Conservation (phyloP, 2,888 invertebrate species). For the Drosophila anomalata region DNA sequence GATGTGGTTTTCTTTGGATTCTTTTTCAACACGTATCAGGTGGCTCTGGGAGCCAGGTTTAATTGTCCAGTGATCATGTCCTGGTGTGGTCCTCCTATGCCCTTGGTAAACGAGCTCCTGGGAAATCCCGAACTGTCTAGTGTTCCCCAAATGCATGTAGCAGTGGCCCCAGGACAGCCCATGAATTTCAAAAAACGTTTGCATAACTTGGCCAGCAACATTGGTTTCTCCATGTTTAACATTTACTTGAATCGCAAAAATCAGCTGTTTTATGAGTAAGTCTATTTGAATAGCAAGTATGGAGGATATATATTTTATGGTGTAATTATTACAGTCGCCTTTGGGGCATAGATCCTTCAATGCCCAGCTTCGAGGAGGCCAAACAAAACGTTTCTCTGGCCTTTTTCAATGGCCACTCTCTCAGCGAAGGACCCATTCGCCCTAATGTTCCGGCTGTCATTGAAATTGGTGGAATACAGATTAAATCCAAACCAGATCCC, state of each 20-base stretch:
- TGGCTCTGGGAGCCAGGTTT: slow-evolving; percentile 77
- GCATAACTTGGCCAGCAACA: not conserved
- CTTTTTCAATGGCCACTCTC: slow-evolving; percentile 73
- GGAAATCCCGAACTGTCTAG: slow-evolving; percentile 68
- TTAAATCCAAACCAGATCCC: slow-evolving; percentile 76
- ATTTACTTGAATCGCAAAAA: slow-evolving; percentile 27
- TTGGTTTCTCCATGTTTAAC: slow-evolving; percentile 3
- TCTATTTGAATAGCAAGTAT: not conserved
- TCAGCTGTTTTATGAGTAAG: slow-evolving; percentile 44
- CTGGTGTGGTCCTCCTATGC: slow-evolving; percentile 64
- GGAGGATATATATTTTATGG: not conserved
- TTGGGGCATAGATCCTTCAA: slow-evolving; percentile 2
- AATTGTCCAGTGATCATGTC: slow-evolving; percentile 74
- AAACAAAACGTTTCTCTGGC: slow-evolving; percentile 76
- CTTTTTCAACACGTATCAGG: slow-evolving; percentile 77
- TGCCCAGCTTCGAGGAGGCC: slow-evolving; percentile 44
- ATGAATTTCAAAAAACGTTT: not conserved
- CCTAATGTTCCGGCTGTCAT: slow-evolving; percentile 78
- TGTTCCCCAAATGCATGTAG: slow-evolving; percentile 3
- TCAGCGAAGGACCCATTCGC: slow-evolving; percentile 77
- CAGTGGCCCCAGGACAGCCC: not conserved
- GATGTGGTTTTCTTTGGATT: slow-evolving; percentile 78
- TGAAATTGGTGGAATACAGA: slow-evolving; percentile 82
- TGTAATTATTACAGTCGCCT: not conserved
- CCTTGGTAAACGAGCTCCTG: slow-evolving; percentile 45